A percentile compares a stretch with the other conserved stretches of the same genome.
Evolutionary conservation across 2,797 vertebrate species (phyloP).

Genomic region (Ambastaia sidthimunki): DNA sequence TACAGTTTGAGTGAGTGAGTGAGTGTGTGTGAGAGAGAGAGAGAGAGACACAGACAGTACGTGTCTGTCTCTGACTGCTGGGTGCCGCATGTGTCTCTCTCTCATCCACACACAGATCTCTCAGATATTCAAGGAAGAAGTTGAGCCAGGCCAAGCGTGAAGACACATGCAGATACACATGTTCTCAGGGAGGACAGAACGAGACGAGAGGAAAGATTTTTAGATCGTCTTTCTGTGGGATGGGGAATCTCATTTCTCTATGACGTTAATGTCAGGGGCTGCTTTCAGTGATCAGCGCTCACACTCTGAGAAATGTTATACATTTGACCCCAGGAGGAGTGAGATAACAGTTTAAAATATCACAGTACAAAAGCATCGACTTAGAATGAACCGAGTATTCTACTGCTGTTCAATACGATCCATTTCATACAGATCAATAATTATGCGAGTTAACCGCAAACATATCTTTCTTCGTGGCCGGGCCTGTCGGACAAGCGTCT

Average conservation of each 20-base stretch:
- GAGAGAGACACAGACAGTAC: conserved; percentile 34
- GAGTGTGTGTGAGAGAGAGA: too few species aligned
- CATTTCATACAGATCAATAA: conserved; percentile 64
- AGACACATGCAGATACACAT: conserved; percentile 47
- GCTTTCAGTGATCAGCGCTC: neutral
- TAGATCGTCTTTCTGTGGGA: conserved; percentile 14
- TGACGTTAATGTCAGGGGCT: neutral
- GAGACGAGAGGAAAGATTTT: conserved; percentile 1
- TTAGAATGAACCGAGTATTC: conserved; percentile 47
- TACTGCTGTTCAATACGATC: conserved; percentile 63
- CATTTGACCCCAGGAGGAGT: conserved; percentile 14
- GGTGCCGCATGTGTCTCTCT: conserved; percentile 18
- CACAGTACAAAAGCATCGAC: conserved; percentile 9
- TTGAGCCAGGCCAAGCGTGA: conserved; percentile 35
- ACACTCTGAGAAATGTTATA: conserved; percentile 16
- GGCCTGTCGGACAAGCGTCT: neutral
- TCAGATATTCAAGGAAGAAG: conserved; percentile 39
- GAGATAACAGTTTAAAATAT: conserved; percentile 35
- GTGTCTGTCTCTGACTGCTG: conserved; percentile 42
- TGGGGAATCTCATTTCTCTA: conserved; percentile 12
- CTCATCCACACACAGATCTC: neutral
- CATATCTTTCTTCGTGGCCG: neutral
- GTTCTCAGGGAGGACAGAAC: conserved; percentile 22
- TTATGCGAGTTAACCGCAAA: conserved; percentile 43
- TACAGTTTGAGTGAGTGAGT: too few species aligned